Conservation (phyloP, 2,797 vertebrate species). For the Pipistrellus nathusii region DNA sequence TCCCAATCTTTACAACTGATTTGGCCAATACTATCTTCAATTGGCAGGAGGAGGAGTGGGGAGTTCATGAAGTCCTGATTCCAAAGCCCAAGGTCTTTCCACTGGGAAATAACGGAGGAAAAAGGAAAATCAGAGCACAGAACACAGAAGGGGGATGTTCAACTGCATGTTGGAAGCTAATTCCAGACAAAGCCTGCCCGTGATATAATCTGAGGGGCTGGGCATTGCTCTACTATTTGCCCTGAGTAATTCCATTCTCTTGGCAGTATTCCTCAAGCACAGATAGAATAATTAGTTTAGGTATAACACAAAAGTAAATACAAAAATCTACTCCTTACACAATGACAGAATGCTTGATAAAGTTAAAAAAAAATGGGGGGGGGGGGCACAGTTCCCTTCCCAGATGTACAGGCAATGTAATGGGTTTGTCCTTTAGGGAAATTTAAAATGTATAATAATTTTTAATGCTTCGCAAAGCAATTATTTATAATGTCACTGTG, state of each 20-base stretch:
- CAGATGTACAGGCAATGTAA: not conserved
- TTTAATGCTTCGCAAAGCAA: not conserved
- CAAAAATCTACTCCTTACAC: not conserved
- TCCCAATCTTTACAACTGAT: not conserved
- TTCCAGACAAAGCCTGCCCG: not conserved
- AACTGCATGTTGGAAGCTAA: not conserved
- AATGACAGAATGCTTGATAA: not conserved
- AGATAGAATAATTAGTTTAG: constrained; percentile 1
- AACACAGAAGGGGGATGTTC: not conserved
- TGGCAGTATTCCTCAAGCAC: not conserved
- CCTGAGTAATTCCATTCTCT: not conserved
- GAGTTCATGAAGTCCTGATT: not conserved
- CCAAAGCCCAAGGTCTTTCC: not conserved
- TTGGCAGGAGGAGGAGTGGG: not conserved
- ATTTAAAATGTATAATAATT: not conserved
- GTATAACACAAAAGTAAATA: not conserved
- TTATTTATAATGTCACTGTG: not conserved
- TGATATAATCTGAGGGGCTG: not conserved
- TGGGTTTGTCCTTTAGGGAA: not conserved
- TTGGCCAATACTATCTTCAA: not conserved
- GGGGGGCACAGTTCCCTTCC: not conserved
- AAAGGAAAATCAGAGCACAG: not conserved
- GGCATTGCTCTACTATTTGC: not conserved
- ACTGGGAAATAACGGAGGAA: not conserved
- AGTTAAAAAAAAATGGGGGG: not conserved